Conservation (phyloP, 1,140 invertebrate species). For the Zaprionus taronus region DNA sequence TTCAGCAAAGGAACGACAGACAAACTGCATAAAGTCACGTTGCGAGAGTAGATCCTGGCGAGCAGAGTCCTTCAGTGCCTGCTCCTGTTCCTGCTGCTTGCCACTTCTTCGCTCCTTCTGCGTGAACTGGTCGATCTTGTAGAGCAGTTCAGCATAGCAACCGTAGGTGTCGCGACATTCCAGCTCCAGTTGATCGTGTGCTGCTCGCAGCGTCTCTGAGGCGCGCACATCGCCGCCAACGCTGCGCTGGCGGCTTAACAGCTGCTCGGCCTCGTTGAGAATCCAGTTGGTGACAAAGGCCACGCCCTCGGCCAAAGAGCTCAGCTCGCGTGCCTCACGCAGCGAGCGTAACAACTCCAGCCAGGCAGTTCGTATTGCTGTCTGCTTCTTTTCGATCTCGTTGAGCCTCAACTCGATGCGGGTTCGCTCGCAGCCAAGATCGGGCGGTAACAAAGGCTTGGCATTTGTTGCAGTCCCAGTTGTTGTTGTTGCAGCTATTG, state of each 20-base stretch:
- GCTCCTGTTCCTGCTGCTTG: conserved; percentile 20
- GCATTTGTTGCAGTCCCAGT: neutral
- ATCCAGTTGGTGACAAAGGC: conserved; percentile 91
- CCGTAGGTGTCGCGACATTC: conserved; percentile 91
- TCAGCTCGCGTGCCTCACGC: conserved; percentile 87
- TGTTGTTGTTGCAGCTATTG: conserved; percentile 14
- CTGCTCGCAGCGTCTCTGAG: conserved; percentile 89
- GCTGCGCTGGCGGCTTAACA: conserved; percentile 89
- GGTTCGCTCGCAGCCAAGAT: conserved; percentile 87
- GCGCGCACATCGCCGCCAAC: conserved; percentile 89
- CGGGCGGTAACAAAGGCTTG: conserved; percentile 85
- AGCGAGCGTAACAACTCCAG: conserved; percentile 86
- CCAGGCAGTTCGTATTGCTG: conserved; percentile 87
- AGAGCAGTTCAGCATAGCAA: conserved; percentile 90
- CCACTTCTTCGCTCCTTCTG: conserved; percentile 80
- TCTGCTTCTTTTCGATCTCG: conserved; percentile 87
- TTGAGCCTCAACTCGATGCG: conserved; percentile 86
- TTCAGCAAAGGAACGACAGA: conserved; percentile 91
- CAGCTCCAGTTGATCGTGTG: conserved; percentile 91
- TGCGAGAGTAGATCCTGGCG: conserved; percentile 87
- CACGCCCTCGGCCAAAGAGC: conserved; percentile 87
- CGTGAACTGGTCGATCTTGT: conserved; percentile 87
- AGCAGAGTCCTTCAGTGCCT: conserved; percentile 19
- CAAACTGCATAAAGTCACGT: conserved; percentile 92
- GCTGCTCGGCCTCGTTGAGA: conserved; percentile 89